Percentiles rank a stretch among this genome's conserved stretches.
These are phyloP conservation scores for Sicus ferrugineus DNA, from an alignment of 2,888 invertebrate species.

Conservation along the genomic window DNA sequence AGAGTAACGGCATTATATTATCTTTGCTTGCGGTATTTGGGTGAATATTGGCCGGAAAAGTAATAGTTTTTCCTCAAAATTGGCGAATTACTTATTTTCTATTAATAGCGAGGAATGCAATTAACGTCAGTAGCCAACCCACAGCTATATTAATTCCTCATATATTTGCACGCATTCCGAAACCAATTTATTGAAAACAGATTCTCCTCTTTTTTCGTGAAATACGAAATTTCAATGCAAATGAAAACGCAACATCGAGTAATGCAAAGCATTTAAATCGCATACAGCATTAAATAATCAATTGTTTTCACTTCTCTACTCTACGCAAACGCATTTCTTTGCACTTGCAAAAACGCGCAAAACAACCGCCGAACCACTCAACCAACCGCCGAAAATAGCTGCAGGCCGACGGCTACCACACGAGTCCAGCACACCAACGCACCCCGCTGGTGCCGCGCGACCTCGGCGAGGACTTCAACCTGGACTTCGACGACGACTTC, in stretches of 20 bases:
- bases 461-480: slow-evolving; percentile 74
- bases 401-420: slow-evolving; percentile 89
- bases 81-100: no score
- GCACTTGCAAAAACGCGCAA: neutral
- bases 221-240: neutral
- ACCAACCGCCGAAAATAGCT: slow-evolving; percentile 67
- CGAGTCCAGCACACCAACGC: slow-evolving; percentile 78
- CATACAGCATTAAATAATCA: slow-evolving; percentile 25
- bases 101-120: no score
- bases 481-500: slow-evolving; percentile 65
- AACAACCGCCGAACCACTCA: neutral
- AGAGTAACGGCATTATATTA: no score
- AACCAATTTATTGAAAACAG: slow-evolving; percentile 58
- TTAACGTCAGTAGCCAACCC: no score
- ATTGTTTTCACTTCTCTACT: slow-evolving; percentile 7
- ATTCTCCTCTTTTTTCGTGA: no score
- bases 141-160: neutral
- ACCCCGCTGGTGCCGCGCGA: slow-evolving; percentile 81
- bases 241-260: slow-evolving; percentile 14
- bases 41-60: no score
- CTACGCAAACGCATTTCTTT: neutral
- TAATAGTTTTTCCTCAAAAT: no score
- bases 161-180: slow-evolving; percentile 34
- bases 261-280: slow-evolving; percentile 6
- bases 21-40: no score